A percentile compares a stretch with the other conserved stretches of the same genome.
phyloP scores from a whole-genome alignment of 1,140 invertebrate genomes.

The Andricus grossulariae region DNA sequence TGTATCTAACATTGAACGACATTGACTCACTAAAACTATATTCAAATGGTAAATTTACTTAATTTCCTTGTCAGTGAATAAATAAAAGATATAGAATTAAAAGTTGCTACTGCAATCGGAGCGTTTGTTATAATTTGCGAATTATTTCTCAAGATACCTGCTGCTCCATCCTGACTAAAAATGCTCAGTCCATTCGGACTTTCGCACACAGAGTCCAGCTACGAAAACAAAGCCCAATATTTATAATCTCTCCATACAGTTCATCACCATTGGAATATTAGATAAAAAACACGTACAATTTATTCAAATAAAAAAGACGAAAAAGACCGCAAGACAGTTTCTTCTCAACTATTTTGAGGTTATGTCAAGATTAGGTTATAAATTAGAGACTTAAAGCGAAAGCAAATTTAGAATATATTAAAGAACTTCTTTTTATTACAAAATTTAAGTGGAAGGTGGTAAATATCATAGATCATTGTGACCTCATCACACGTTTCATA shows the following conservation, averaged over 20 bases:
- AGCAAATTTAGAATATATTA: background rate
- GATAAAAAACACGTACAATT: background rate
- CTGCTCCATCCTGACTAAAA: slow-evolving; percentile 62
- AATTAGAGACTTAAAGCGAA: background rate
- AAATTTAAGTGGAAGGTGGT: background rate
- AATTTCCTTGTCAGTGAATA: slow-evolving; percentile 35
- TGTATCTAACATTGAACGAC: background rate
- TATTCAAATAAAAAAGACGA: too few species aligned
- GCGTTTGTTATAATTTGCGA: slow-evolving; percentile 32
- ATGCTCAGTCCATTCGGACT: slow-evolving; percentile 53
- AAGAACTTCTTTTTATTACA: background rate
- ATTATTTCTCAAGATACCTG: slow-evolving; percentile 60
- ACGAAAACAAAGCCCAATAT: slow-evolving; percentile 54
- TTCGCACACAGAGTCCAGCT: slow-evolving; percentile 56
- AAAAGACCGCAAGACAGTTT: background rate
- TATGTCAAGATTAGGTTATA: background rate
- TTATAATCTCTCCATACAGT: slow-evolving; percentile 15
- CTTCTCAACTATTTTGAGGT: slow-evolving; percentile 19
- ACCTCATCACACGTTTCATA: background rate
- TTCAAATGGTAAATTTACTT: slow-evolving; percentile 31
- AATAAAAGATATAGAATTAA: slow-evolving; percentile 24
- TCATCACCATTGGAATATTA: background rate
- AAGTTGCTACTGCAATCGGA: slow-evolving; percentile 2
- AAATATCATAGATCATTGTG: background rate
- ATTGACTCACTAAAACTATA: slow-evolving; percentile 21